Evolutionary conservation across 2,888 invertebrate species (phyloP), one percentile per base, ranked within the genome.

Genomic region (Ernsta delagoae): DNA sequence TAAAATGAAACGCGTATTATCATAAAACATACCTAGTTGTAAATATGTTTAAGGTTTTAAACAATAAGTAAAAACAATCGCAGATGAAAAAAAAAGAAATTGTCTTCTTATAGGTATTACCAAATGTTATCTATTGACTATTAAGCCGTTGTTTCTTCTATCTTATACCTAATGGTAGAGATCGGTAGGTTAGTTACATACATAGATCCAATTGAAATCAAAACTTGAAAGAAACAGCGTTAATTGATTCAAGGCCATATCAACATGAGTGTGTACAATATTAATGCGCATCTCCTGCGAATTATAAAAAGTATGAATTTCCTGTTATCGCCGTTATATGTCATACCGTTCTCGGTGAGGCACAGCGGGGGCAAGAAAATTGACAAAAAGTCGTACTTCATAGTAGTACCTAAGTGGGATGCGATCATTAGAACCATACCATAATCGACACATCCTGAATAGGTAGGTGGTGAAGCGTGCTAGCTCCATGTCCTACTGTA

Each of bases 361-460:
- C 78, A 78, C 79, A 80, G 80, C 72, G 70, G 75, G 78, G 75
- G 82, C 84, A 90, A 90, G 89, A 90, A 92, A 82, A 79, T 71
- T 73, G 63, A 83, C 79, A 92, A 92, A 90, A 92, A 92, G 83
- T 79, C 74, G 91, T 80, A 83, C 82, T 83, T 85, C 84, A 84
- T 83, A 81, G 84, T 85, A 83, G 79, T 75, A 77, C 89, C 90
- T 85, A 87, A 89, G 76, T 80, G 80, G 89, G 91, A 85, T 80
- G 79, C 85, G 83, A 89, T 92, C 93, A 92, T 93, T 93, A 92
- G 92, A 90, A 82, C 87, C 87, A 83, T 81, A 84, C 92, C 93
- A 91, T 92, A 92, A 89, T 82, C 80, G 88, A 86, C 80, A 85
- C 87, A 90, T 92, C 93, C 91, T 91, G 89, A 90, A 91, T 87